These are phyloP conservation scores for Halocynthia roretzi DNA, from an alignment of 23 tunicate species.

Conservation along the genomic window DNA sequence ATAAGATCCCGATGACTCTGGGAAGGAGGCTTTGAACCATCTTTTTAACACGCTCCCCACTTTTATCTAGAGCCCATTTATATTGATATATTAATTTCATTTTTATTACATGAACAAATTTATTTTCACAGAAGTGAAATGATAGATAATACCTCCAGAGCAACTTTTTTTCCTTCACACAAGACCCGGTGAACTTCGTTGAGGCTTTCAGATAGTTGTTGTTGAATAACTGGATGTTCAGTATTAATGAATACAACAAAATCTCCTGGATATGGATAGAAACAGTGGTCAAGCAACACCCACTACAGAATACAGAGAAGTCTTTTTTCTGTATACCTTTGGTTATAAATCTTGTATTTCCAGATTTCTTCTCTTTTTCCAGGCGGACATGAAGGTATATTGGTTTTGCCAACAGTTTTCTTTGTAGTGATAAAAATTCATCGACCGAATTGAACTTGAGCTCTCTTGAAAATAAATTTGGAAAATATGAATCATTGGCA, in stretches of 20 bases:
- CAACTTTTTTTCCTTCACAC: conserved; percentile 47
- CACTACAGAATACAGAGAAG: not conserved
- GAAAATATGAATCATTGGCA: not conserved
- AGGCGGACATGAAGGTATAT: conserved; percentile 52
- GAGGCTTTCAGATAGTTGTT: conserved; percentile 34
- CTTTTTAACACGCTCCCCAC: conserved; percentile 42
- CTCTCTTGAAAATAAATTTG: conserved; percentile 24
- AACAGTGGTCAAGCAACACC: not conserved
- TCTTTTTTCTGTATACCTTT: conserved; percentile 26
- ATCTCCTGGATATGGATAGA: conserved; percentile 30
- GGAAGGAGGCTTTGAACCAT: conserved; percentile 58
- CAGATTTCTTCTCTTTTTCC: conserved; percentile 57
- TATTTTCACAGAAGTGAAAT: no score
- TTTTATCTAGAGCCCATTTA: conserved; percentile 14
- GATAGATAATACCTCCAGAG: conserved; percentile 51
- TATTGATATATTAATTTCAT: no score
- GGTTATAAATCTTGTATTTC: conserved; percentile 62
- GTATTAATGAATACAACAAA: conserved; percentile 57
- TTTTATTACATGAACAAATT: not conserved
- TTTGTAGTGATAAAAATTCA: conserved; percentile 48
- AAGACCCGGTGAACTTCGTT: conserved; percentile 29
- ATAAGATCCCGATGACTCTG: conserved; percentile 39
- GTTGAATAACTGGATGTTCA: conserved; percentile 43
- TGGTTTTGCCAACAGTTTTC: conserved; percentile 54
- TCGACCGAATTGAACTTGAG: conserved; percentile 39